Evolutionary conservation across 2,888 invertebrate genomes (phyloP), one percentile per base, ranked within the genome.

Genomic region (Opisthograptis luteolata): DNA sequence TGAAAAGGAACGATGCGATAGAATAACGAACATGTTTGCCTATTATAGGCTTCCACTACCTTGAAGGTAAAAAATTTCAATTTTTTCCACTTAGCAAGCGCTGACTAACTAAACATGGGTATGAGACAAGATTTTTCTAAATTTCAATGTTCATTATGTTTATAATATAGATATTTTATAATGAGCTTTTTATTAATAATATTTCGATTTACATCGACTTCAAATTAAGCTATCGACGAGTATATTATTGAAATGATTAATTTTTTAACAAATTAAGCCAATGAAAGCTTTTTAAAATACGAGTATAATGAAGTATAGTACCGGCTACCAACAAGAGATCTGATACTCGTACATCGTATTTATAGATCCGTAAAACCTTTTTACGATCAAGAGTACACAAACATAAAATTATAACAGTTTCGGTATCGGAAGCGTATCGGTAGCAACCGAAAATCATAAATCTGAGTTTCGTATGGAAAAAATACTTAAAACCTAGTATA

Each of bases 371-470:
- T 86, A 44, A 83, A 86, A 79, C 60, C 60, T 70, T 77, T 84
- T 87, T 86, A 87, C 76, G 86, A 83, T 65, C 63, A 50, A 48
- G 64, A 70, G 67, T 72, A 78, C 83, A 81, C 79, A 70, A 66
- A 76, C 76, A 77, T 84, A 83, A 86, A 87, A 83, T 79, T 71
- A 76, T 81, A 77, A 83, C 73, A 71, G 73, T 73, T 71, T 60
- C 65, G 70, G 71, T 73, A 57, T 77, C 64, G 73, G 67, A 9
- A 17, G 17, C 17, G n/a, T n/a, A n/a, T n/a, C n/a, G n/a, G n/a
- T n/a, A 71, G 73, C 73, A 65, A 77, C 76, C 71, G 68, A 79
- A 76, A 68, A 77, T 73, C 79, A 70, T 81, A 84, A 84, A 81
- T 78, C 68, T 47, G 54, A 55, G 62, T 70, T 75, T 73, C 68